phyloP scores from a whole-genome alignment of 2,113 vertebrate species.

The Phasianus colchicus region DNA sequence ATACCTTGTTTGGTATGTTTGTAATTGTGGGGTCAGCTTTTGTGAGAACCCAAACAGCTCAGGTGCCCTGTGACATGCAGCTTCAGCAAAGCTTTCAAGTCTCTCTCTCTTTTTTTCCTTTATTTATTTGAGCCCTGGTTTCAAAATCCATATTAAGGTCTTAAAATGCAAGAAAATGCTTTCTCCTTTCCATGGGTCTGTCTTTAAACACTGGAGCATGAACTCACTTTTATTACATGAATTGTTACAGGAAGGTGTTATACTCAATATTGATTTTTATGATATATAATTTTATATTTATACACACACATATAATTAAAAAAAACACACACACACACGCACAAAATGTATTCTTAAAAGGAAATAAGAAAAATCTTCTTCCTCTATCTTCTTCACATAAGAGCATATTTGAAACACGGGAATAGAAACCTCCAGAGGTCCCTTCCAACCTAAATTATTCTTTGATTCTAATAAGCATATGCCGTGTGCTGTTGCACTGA shows the following conservation, averaged over 20 bases:
- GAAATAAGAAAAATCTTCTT: background rate
- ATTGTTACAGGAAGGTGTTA: background rate
- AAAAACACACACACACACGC: background rate
- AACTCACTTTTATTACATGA: background rate
- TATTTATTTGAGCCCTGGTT: background rate
- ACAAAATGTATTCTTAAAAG: background rate
- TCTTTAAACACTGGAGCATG: background rate
- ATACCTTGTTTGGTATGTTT: background rate
- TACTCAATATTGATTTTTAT: background rate
- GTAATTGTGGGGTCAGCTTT: background rate
- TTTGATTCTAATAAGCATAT: background rate
- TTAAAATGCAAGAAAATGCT: background rate
- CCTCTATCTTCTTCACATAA: background rate
- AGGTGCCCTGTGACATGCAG: background rate
- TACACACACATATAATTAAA: background rate
- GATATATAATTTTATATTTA: background rate
- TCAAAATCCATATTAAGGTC: background rate
- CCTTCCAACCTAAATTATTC: slow-evolving; percentile 19
- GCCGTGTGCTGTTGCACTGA: background rate
- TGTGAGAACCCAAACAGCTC: background rate
- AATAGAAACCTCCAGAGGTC: background rate
- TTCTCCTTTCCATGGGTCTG: background rate
- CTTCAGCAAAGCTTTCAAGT: background rate
- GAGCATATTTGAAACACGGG: background rate
- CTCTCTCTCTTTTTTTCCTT: background rate